Conservation (phyloP, 2,797 vertebrate species). For the Macrochelys suwanniensis region DNA sequence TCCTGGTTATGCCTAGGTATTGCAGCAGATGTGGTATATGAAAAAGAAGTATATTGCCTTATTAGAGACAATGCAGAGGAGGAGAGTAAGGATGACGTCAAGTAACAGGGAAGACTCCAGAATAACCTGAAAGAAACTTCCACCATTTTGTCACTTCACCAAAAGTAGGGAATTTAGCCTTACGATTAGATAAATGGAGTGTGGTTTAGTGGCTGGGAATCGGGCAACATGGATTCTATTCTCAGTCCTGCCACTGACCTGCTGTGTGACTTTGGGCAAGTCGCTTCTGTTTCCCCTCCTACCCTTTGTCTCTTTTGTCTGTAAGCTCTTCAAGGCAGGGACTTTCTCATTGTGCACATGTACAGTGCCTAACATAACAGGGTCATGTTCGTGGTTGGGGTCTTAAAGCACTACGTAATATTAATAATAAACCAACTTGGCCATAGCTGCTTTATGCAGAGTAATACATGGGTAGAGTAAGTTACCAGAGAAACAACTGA, state of each 20-base stretch:
- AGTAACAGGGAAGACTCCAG: rapidly evolving
- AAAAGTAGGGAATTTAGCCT: not conserved
- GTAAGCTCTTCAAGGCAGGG: not conserved
- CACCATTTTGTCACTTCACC: not conserved
- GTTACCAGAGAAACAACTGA: not conserved
- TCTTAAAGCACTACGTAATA: not conserved
- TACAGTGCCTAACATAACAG: not conserved
- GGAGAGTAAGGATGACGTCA: not conserved
- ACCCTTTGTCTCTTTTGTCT: not conserved
- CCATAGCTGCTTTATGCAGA: not conserved
- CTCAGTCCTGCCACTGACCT: not conserved
- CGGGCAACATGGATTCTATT: rapidly evolving
- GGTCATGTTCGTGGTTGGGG: not conserved
- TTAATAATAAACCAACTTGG: not conserved
- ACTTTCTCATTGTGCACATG: not conserved
- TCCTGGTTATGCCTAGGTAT: not conserved
- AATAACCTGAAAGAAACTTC: rapidly evolving
- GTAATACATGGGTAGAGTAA: not conserved
- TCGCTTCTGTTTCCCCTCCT: rapidly evolving
- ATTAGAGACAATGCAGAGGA: not conserved
- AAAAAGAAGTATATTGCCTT: not conserved
- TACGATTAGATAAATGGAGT: not conserved
- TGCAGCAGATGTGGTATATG: rapidly evolving
- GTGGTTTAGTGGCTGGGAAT: not conserved
- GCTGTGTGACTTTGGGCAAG: rapidly evolving